Conservation (phyloP, 2,113 vertebrate genomes). For the Capricornis sumatraensis region DNA sequence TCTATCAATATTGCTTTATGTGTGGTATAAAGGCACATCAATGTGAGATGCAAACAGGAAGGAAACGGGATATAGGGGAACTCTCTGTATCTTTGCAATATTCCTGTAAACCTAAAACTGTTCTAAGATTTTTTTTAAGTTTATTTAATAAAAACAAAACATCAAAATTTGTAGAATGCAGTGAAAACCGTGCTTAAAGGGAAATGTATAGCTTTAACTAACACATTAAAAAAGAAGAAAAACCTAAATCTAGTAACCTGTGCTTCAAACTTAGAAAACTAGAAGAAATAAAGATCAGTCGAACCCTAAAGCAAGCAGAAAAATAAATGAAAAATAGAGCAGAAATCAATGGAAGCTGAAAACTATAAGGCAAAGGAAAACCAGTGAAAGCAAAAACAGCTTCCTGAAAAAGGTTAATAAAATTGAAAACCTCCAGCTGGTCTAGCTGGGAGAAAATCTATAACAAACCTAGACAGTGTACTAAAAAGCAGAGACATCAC, state of each 20-base stretch:
- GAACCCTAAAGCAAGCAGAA: neutral
- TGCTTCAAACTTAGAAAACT: neutral
- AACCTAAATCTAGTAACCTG: neutral
- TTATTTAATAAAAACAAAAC: neutral
- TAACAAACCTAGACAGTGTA: neutral
- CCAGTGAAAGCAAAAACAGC: neutral
- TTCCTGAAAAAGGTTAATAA: neutral
- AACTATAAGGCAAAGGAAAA: neutral
- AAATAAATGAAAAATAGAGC: neutral
- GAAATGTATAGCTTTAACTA: neutral
- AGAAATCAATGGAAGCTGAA: neutral
- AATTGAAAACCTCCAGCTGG: neutral
- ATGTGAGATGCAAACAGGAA: too few relatives aligned
- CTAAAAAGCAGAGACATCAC: neutral
- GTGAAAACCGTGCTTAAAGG: neutral
- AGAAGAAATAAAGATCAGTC: neutral
- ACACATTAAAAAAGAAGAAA: neutral
- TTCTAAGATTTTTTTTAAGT: neutral
- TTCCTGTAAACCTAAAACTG: neutral
- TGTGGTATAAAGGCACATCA: too few relatives aligned
- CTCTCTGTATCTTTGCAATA: neutral
- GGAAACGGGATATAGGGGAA: rapidly evolving
- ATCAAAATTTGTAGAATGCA: neutral
- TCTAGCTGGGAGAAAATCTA: neutral
- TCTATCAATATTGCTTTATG: rapidly evolving